A percentile compares a stretch with the other conserved stretches of the same genome.
These are phyloP conservation scores for Colossoma macropomum DNA, from an alignment of 2,113 vertebrate species.

Conservation along the genomic window DNA sequence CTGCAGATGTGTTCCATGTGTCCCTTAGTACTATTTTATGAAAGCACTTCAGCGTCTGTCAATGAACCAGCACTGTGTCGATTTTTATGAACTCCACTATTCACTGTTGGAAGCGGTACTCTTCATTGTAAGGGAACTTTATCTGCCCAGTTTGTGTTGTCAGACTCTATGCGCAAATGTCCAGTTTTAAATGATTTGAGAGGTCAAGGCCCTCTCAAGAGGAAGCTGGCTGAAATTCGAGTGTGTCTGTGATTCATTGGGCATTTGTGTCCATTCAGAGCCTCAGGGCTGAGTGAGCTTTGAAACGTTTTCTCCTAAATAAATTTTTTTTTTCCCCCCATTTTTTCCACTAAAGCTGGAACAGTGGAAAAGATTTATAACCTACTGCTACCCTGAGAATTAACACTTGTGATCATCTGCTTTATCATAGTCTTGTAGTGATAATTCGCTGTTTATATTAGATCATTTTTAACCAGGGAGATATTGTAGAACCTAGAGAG, in stretches of 20 bases:
- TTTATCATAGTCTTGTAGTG: conserved; percentile 45
- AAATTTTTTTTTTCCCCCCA: conserved; percentile 16
- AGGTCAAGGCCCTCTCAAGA: background rate
- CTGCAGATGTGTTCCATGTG: background rate
- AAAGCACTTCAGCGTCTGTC: conserved; percentile 30
- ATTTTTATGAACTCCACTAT: conserved; percentile 34
- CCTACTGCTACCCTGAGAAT: conserved; percentile 27
- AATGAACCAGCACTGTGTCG: conserved; percentile 17
- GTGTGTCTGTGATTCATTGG: conserved; percentile 6
- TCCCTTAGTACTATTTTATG: conserved; percentile 28
- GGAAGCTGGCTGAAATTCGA: conserved; percentile 23
- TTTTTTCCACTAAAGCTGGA: conserved; percentile 52
- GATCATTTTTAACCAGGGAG: background rate
- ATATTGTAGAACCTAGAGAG: background rate
- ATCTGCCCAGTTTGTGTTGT: conserved; percentile 28
- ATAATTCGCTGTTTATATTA: conserved; percentile 17
- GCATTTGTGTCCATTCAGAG: conserved; percentile 11
- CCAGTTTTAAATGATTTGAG: background rate
- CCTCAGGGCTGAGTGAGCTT: conserved; percentile 1
- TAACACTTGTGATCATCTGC: conserved; percentile 59
- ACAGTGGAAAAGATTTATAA: conserved; percentile 57
- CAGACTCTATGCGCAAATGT: conserved; percentile 32
- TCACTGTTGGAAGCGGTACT: conserved; percentile 3
- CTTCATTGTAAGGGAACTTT: conserved; percentile 21
- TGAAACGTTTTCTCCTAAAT: background rate